Percentiles rank a stretch among this genome's conserved stretches.
phyloP scores from a whole-genome alignment of 2,888 invertebrate species.

The Agrotis exclamationis region DNA sequence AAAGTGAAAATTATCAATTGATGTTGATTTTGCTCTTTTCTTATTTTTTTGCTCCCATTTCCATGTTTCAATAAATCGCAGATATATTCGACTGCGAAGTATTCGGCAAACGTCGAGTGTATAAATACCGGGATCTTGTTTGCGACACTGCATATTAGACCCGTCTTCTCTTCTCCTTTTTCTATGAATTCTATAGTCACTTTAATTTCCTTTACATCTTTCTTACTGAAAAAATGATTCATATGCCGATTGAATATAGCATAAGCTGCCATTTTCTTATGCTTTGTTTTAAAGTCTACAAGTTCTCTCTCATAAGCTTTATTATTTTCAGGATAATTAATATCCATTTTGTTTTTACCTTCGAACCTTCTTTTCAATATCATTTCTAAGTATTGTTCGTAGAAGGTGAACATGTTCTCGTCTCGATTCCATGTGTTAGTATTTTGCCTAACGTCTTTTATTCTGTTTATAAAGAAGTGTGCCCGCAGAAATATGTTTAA shows the following conservation, averaged over 20 bases:
- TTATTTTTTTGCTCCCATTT: too few relatives aligned
- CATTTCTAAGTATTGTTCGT: constrained; percentile 45
- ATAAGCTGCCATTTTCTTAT: constrained; percentile 51
- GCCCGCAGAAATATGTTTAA: constrained; percentile 52
- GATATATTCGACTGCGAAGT: constrained; percentile 52
- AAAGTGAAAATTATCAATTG: constrained; percentile 6
- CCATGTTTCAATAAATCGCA: constrained; percentile 39
- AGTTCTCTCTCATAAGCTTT: constrained; percentile 48
- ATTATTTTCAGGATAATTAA: too few relatives aligned
- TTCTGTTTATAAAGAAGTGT: constrained; percentile 35
- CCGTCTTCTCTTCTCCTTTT: constrained; percentile 43
- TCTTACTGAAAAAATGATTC: constrained; percentile 13
- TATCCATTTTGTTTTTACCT: too few relatives aligned
- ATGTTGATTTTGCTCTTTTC: not conserved
- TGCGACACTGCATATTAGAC: constrained; percentile 44
- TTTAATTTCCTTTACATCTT: constrained; percentile 32
- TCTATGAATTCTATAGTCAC: constrained; percentile 17
- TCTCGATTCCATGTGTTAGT: constrained; percentile 33
- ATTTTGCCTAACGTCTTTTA: constrained; percentile 20
- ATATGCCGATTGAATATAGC: constrained; percentile 15
- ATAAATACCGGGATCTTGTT: constrained; percentile 40
- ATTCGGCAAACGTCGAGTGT: too few relatives aligned
- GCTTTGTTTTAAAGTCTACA: constrained; percentile 31
- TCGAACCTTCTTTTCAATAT: constrained; percentile 46
- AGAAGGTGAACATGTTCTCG: constrained; percentile 35